These are phyloP conservation scores for Ichneumoninae sp. DNA, from an alignment of 2,888 invertebrate genomes.

Conservation along the genomic window DNA sequence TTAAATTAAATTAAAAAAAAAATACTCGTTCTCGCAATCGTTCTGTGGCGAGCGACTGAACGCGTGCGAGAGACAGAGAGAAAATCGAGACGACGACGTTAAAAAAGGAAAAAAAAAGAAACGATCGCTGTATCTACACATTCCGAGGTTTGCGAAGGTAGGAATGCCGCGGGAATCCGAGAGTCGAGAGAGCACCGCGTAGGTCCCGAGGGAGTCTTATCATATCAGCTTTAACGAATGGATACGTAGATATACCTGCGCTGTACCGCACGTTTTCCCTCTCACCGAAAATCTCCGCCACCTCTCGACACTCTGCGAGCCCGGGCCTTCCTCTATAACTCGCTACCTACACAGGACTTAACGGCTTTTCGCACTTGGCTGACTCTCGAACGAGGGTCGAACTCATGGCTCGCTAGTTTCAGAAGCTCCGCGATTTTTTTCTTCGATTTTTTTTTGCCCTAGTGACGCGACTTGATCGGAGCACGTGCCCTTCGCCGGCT, in stretches of 20 bases:
- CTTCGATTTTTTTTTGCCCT: background rate
- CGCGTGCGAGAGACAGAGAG: too few species aligned
- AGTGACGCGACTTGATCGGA: background rate
- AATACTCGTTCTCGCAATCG: too few species aligned
- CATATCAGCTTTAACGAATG: slow-evolving; percentile 56
- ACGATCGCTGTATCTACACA: background rate
- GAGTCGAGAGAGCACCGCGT: slow-evolving; percentile 18
- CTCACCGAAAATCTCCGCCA: slow-evolving; percentile 25
- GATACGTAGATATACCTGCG: slow-evolving; percentile 42
- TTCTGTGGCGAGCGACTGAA: too few species aligned
- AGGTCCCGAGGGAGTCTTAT: slow-evolving; percentile 54
- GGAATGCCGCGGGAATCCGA: slow-evolving; percentile 14
- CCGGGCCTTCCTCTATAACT: slow-evolving; percentile 15
- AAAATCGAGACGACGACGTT: background rate
- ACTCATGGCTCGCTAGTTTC: slow-evolving; percentile 25
- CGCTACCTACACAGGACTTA: slow-evolving; percentile 3
- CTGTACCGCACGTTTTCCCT: slow-evolving; percentile 22
- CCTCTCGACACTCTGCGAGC: slow-evolving; percentile 16
- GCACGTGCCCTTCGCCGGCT: background rate
- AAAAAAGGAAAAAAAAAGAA: background rate
- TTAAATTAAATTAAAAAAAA: background rate
- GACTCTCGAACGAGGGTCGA: slow-evolving; percentile 26
- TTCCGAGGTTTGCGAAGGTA: slow-evolving; percentile 12
- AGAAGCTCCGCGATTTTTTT: slow-evolving; percentile 12
- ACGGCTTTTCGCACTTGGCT: slow-evolving; percentile 39